Evolutionary conservation across 2,888 invertebrate genomes (phyloP), one percentile per base, ranked within the genome.

Genomic region (Drosophila pseudotakahashii): DNA sequence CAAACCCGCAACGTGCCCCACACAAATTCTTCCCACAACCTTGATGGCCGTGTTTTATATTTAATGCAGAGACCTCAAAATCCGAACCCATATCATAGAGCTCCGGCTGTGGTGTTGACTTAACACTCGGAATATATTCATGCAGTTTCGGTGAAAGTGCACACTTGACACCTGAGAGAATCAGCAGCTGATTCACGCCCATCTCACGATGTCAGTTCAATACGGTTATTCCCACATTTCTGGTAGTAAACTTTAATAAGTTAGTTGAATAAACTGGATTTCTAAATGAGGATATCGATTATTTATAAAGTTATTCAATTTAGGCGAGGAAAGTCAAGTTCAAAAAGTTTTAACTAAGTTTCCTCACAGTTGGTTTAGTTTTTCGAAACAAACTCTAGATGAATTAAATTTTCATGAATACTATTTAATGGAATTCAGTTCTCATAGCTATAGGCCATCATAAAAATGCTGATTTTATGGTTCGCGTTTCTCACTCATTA

Each of bases 61-160:
- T 51, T 67, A 13, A 67, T 67, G 66, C 57, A 55, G 34, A 66
- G 34, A 45, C 50, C 14, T 37, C 30, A 45, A 26, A 30, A 30
- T 13, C 30, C 2, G 37, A 14, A 19, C 19, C 14, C 34, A 19
- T 34, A 16, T 34, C 36, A 19, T 58, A 44, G 9, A 14, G 30
- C 32, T 14, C n/a, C 9, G 23, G 1, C 26, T 45, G 26, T 9
- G 39, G 19, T 63, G 61, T 52, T 52, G 14, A n/a, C 47, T 13
- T 14, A 60, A 47, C 14, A 19, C 10, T 23, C 3, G 34, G 50
- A 72, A 72, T 88, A 85, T 82, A 81, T 82, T 82, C 72, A 81
- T 86, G 71, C 55, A 59, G 34, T 57, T 73, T 60, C 14, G 71
- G 78, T 67, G 87, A 86, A 88, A 85, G 69, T 76, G 57, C 67